Percentiles rank a stretch among this genome's conserved stretches.
These are phyloP conservation scores for Polypedilum pembai DNA, from an alignment of 1,140 invertebrate genomes.

Conservation along the genomic window DNA sequence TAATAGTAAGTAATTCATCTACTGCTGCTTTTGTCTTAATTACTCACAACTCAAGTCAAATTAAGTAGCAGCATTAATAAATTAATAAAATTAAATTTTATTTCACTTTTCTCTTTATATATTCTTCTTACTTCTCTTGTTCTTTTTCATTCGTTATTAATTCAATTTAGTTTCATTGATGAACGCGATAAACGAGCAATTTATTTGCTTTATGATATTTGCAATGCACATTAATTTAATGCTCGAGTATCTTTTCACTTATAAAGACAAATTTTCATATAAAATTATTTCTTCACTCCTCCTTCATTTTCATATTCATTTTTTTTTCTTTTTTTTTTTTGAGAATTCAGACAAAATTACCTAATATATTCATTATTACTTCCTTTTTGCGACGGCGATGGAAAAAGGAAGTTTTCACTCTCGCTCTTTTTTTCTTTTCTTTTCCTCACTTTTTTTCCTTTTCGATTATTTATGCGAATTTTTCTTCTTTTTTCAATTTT, in stretches of 20 bases:
- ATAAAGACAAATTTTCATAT: background rate
- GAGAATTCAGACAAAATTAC: conserved; percentile 4
- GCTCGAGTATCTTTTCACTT: conserved; percentile 11
- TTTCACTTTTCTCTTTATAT: background rate
- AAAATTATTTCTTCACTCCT: no score
- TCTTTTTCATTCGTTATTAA: background rate
- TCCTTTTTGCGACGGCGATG: conserved; percentile 8
- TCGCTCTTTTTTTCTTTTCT: conserved; percentile 10
- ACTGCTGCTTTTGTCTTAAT: conserved; percentile 2
- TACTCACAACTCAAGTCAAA: conserved; percentile 4
- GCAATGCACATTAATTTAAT: conserved; percentile 18
- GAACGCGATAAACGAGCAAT: conserved; percentile 16
- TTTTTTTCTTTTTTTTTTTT: no score
- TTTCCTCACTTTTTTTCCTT: background rate
- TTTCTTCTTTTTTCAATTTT: conserved; percentile 19
- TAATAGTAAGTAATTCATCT: no score
- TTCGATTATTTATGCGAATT: conserved; percentile 9
- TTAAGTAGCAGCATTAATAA: conserved; percentile 9
- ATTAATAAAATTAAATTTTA: conserved; percentile 5
- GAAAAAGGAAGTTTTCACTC: conserved; percentile 17
- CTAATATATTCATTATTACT: conserved; percentile 19
- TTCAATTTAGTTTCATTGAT: conserved; percentile 14
- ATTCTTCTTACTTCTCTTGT: background rate
- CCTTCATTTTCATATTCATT: no score
- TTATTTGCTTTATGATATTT: conserved; percentile 18